Evolutionary conservation across 2,888 invertebrate genomes (phyloP), one percentile per base, ranked within the genome.

Genomic region (Pemphredon lugubris): DNA sequence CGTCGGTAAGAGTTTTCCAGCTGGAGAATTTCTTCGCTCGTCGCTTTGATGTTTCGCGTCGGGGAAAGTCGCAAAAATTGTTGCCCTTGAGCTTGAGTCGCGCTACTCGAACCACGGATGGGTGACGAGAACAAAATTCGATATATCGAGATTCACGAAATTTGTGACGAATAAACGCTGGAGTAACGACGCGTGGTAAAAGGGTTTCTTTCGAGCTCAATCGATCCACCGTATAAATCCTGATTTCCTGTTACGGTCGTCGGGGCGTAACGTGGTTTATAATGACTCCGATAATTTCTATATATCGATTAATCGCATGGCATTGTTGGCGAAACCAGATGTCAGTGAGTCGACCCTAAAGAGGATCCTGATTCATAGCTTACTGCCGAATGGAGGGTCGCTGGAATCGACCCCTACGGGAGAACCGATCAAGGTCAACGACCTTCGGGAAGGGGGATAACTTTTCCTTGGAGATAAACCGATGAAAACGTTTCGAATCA

Each of bases 351-450:
- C 65, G 55, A 45, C 54, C 66, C 65, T 54, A 65, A 74, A 73
- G 61, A 78, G 61, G 53, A 61, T 72, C 63, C 65, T 73, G 78
- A 81, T 81, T 81, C 72, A 72, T 73, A 63, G 68, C 26, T 72
- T 47, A 64, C 68, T 64, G 64, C 26, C 58, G 48, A 66, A 72
- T 57, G 42, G 54, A 78, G 75, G 67, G 72, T 51, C 48, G n/a
- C n/a, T n/a, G n/a, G n/a, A n/a, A n/a, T 68, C 63, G 51, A 67
- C 69, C 78, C 67, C 55, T 63, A 23, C 44, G 44, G 40, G 55
- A 57, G 58, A 65, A 44, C 40, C 66, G 67, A 81, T 81, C 79
- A 80, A 81, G 81, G 72, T 81, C 79, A 61, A 76, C 70, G 76
- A 70, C 72, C 79, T 73, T 72, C 76, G 65, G n/a, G n/a, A n/a